A percentile compares a stretch with the other conserved stretches of the same genome.
These are phyloP conservation scores for Pelobates fuscus DNA, from an alignment of 2,113 vertebrate species.

Conservation along the genomic window DNA sequence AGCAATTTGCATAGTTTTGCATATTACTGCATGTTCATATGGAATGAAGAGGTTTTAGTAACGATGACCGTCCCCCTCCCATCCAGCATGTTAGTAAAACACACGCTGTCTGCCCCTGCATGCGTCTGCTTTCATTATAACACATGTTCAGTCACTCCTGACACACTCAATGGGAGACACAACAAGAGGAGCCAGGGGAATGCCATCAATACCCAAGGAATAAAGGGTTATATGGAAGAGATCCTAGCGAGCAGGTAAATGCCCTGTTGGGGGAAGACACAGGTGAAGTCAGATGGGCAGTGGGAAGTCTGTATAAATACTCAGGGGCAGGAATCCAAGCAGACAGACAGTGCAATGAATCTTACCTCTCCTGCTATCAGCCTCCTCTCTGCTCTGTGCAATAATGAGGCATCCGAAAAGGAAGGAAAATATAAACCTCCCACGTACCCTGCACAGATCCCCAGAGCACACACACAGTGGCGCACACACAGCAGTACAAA, in stretches of 20 bases:
- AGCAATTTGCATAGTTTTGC: not conserved
- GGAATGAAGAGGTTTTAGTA: not conserved
- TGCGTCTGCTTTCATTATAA: slow-evolving; percentile 1
- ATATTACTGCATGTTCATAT: not conserved
- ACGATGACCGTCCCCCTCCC: not conserved
- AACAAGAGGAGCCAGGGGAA: not conserved
- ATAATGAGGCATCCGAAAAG: slow-evolving; percentile 45
- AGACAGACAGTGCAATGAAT: slow-evolving; percentile 4
- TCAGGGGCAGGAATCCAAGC: not conserved
- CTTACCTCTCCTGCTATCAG: slow-evolving; percentile 30
- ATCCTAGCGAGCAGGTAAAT: not conserved
- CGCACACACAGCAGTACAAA: slow-evolving; percentile 11
- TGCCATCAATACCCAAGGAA: not conserved
- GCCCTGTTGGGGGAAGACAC: not conserved
- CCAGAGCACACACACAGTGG: slow-evolving; percentile 3
- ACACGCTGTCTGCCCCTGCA: slow-evolving; percentile 8
- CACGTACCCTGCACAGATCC: slow-evolving; percentile 42
- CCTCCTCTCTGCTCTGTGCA: slow-evolving; percentile 40
- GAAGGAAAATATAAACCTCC: slow-evolving; percentile 43
- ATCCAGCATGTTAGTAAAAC: not conserved
- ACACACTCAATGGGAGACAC: not conserved
- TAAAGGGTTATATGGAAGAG: not conserved
- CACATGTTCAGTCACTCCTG: slow-evolving; percentile 10
- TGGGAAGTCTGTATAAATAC: not conserved
- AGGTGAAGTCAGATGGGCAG: not conserved